Conservation (phyloP, 1,140 invertebrate genomes). For the Bradysia coprophila region DNA sequence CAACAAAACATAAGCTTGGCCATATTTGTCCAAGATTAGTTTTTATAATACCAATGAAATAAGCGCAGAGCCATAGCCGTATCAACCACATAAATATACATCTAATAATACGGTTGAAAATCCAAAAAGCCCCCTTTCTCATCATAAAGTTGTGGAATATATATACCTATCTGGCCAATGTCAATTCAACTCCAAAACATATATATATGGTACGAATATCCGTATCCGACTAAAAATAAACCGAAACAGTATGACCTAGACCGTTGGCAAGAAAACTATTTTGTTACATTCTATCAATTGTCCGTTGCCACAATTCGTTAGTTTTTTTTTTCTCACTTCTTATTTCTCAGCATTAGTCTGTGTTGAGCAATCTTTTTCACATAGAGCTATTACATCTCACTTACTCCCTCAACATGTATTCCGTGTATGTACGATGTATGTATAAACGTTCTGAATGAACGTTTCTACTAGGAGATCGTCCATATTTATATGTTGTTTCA, state of each 20-base stretch:
- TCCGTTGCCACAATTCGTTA: background rate
- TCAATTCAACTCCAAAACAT: too few species aligned
- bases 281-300: background rate
- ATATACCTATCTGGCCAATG: too few species aligned
- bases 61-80: background rate
- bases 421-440: too few species aligned
- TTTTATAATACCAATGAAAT: background rate
- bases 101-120: background rate
- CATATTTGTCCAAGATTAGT: background rate
- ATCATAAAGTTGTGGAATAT: too few species aligned
- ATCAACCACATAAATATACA: background rate
- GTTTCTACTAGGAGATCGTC: background rate
- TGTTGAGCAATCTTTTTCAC: background rate
- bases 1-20: too few species aligned
- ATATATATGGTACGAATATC: too few species aligned
- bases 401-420: too few species aligned
- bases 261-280: background rate
- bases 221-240: background rate
- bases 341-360: background rate
- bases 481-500: background rate
- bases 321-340: background rate
- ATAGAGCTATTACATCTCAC: background rate
- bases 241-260: background rate
- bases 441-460: too few species aligned
- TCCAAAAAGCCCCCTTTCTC: too few species aligned